Evolutionary conservation across 2,888 invertebrate genomes (phyloP).

Genomic region (Zygaena filipendulae): DNA sequence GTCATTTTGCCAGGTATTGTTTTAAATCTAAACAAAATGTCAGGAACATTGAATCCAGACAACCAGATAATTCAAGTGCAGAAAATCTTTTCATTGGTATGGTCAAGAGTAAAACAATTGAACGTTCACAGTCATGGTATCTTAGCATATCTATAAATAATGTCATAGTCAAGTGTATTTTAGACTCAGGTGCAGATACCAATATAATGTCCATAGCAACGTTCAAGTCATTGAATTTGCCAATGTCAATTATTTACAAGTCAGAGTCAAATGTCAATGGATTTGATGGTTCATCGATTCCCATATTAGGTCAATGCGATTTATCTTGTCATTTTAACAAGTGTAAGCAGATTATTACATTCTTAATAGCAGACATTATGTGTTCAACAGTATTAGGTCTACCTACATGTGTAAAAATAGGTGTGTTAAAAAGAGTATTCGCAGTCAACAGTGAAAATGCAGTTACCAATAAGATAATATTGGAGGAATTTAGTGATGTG

Average conservation of each 20-base stretch:
- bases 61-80: no score
- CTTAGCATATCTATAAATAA: background rate
- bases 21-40: conserved; percentile 8
- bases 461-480: background rate
- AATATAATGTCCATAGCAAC: conserved; percentile 1
- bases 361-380: conserved; percentile 1
- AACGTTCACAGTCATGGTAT: no score
- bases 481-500: conserved; percentile 2
- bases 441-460: background rate
- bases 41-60: conserved; percentile 4
- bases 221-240: background rate
- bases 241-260: background rate
- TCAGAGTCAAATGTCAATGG: no score
- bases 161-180: background rate
- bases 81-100: no score
- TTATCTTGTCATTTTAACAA: background rate
- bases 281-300: conserved; percentile 3
- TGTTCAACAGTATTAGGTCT: conserved; percentile 3
- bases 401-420: conserved; percentile 1
- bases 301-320: conserved; percentile 5
- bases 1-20: no score
- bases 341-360: background rate
- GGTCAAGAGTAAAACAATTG: no score
- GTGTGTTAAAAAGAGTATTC: conserved; percentile 3
- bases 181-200: conserved; percentile 4